Percentiles rank a stretch among this genome's conserved stretches.
Evolutionary conservation across 1,140 invertebrate genomes (phyloP).

Genomic region (Brachionus paranguensis): DNA sequence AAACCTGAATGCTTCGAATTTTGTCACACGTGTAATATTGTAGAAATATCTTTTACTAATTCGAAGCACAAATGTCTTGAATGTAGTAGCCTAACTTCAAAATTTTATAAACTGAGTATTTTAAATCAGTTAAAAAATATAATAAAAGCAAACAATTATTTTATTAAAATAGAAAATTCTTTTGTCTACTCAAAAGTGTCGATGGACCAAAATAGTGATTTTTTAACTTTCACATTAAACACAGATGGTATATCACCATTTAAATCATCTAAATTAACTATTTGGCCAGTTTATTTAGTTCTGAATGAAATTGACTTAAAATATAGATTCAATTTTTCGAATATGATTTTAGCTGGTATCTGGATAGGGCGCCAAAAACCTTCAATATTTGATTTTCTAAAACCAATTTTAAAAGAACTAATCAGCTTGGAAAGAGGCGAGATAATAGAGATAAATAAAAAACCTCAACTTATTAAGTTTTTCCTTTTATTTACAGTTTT

Average conservation of each 20-base stretch:
- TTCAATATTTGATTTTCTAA: background rate
- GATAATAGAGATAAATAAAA: background rate
- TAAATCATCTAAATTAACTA: background rate
- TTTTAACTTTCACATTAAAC: background rate
- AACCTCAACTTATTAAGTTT: background rate
- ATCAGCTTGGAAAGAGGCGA: background rate
- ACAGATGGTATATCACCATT: background rate
- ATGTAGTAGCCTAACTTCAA: background rate
- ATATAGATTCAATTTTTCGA: background rate
- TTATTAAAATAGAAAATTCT: background rate
- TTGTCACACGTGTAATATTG: background rate
- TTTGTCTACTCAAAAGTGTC: background rate
- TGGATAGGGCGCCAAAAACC: background rate
- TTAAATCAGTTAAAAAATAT: background rate
- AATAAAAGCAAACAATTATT: background rate
- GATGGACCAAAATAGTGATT: background rate
- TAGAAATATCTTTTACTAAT: background rate
- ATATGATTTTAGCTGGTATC: constrained; percentile 1
- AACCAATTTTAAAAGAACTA: background rate
- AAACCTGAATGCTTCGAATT: background rate
- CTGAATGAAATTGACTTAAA: background rate
- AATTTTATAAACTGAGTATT: background rate
- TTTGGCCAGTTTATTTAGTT: background rate
- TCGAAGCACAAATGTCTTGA: background rate
- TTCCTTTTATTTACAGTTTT: background rate